Evolutionary conservation across 2,797 vertebrate genomes (phyloP).

Genomic region (Serranus cabrilla): DNA sequence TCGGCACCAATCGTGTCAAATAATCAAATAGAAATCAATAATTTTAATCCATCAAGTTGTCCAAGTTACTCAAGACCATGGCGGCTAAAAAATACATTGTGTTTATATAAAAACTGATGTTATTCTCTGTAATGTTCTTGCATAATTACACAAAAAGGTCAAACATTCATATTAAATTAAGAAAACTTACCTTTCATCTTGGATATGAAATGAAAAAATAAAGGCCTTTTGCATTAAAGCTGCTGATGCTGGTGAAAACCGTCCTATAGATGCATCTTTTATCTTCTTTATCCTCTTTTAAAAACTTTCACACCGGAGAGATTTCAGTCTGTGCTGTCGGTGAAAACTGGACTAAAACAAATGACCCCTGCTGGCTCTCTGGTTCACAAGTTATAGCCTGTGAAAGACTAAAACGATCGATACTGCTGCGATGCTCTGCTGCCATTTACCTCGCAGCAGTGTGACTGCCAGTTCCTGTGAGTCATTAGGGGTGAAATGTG

Average conservation of each 20-base stretch:
- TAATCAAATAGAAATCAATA: not conserved
- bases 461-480: constrained; percentile 25
- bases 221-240: constrained; percentile 28
- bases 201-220: constrained; percentile 44
- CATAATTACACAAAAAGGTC: not conserved
- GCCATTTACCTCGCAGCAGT: constrained; percentile 71
- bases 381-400: constrained; percentile 57
- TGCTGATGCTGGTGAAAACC: not conserved
- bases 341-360: constrained; percentile 39
- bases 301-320: not conserved
- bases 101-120: not conserved
- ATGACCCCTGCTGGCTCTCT: constrained; percentile 28
- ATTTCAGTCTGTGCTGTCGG: constrained; percentile 10
- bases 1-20: not conserved
- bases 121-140: not conserved
- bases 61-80: not conserved
- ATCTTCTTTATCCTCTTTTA: constrained; percentile 6
- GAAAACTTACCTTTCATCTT: constrained; percentile 74
- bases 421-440: constrained; percentile 49
- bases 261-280: constrained; percentile 36
- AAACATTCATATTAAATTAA: not conserved
- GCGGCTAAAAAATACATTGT: not conserved
- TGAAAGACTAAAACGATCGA: constrained; percentile 63
- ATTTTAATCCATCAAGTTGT: not conserved
- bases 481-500: constrained; percentile 48